Base-by-base conservation (phyloP, 2,888 invertebrate genomes). In the Aporophyla nigra region DNA sequence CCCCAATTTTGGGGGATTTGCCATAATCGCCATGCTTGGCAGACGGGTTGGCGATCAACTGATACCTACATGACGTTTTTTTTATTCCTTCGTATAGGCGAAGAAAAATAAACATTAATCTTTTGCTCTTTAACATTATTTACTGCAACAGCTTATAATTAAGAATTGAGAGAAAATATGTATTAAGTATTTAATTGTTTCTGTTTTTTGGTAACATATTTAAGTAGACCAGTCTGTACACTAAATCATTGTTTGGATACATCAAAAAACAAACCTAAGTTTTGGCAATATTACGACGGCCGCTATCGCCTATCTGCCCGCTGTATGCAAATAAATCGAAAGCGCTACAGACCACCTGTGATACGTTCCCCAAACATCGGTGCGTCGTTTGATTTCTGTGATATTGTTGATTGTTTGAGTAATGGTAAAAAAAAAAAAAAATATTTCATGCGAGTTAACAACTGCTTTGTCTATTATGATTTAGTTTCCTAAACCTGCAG, bases 291-390 rank as follows among this genome's bases (percentile, higher is more conserved):
- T 59, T 51, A 85, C 80, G 74, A 43, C n/a, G 59, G 61, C 5
- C n/a, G 54, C 65, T 76, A n/a, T 21, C 67, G 63, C 33, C 65
- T 81, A 79, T 46, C 78, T 83, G 87, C 80, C 83, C 6, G 46
- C 53, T 86, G 83, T 92, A 95, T 95, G 94, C 90, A 94, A 95
- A 95, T 94, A 93, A 92, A 94, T 93, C 92, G 95, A 96, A 96
- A 96, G 95, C 94, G 94, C 92, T 88, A 88, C 88, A 82, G 78
- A 80, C 83, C 78, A 71, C 62, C 76, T 59, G 85, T 72, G 71
- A 54, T 74, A 56, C 86, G 80, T 90, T 87, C 93, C 63, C 87
- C 87, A 80, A 89, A 92, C 76, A 67, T 74, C 43, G 59, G 91
- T 93, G 93, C 87, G 70, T 43, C 43, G 21, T 86, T 83, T 72